Base-by-base conservation (phyloP, 2,888 invertebrate species). In the Epistrophe eligans region DNA sequence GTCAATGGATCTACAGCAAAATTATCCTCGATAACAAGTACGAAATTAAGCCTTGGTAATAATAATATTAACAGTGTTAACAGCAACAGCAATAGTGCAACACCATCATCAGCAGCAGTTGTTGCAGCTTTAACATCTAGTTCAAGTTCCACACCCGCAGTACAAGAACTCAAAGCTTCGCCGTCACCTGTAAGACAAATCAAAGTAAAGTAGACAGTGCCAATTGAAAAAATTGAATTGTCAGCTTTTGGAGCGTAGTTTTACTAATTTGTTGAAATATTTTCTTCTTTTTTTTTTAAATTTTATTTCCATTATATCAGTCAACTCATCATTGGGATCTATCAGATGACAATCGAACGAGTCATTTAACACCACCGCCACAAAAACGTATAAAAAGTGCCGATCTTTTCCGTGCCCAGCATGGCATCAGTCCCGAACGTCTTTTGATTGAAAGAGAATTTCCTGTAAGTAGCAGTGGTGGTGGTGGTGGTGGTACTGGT, bases 371-470 rank as follows among this genome's bases (percentile, higher is more conserved):
- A 48, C 94, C 94, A 79, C 95, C 95, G 77, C 96, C 96, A 35
- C 95, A 96, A 72, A 96, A 96, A 91, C 94, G 96, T 90, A 95
- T 96, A 89, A 94, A 96, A 90, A 95, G 96, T 88, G 95, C 95
- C 13, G 95, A 96, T 91, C 93, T 96, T 83, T 95, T 95, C 91
- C 95, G 95, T 88, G 95, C 95, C 55, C 95, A 95, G 90, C 94
- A 95, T 57, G 93, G 93, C 81, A 92, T 93, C 79, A 93, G 92
- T 90, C 93, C 93, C n/a, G 92, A 92, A 81, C 91, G 92, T 57
- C 84, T 92, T 74, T 85, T 92, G 48, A 91, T 94, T 6, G 94
- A 94, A 64, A 91, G 92, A 19, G 92, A 93, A 48, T 91, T 92
- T 45, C 91, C 92, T 0, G 91, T 91, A 4, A 90, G 91, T 43